phyloP scores from a whole-genome alignment of 2,888 invertebrate genomes.

The Drosophila mayaguana region DNA sequence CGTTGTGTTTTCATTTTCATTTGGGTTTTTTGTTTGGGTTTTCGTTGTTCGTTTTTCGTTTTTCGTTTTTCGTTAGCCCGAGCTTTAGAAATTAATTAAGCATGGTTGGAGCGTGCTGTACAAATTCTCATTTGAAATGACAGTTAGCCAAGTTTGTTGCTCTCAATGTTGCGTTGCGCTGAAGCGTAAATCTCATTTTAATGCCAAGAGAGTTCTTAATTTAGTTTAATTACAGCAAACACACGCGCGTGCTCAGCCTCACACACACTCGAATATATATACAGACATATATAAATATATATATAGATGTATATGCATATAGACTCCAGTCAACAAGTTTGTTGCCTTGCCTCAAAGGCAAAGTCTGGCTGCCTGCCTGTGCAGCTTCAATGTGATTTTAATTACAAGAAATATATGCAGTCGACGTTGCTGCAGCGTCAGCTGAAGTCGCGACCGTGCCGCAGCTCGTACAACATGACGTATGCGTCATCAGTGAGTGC shows the following conservation, averaged over 20 bases:
- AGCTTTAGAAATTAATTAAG: conserved; percentile 63
- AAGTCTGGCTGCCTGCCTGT: conserved; percentile 49
- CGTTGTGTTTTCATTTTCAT: conserved; percentile 4
- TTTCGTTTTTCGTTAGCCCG: conserved; percentile 24
- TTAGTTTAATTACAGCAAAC: conserved; percentile 79
- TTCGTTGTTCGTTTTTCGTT: conserved; percentile 21
- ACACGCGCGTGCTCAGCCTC: conserved; percentile 37
- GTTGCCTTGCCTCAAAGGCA: conserved; percentile 76
- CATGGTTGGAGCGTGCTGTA: conserved; percentile 58
- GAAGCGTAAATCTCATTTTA: conserved; percentile 81
- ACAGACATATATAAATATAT: neutral
- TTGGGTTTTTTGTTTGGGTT: conserved; percentile 18
- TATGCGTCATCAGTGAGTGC: conserved; percentile 68
- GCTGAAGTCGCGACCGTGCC: conserved; percentile 60
- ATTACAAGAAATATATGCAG: conserved; percentile 80
- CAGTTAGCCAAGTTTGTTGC: conserved; percentile 60
- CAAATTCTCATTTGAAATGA: conserved; percentile 64
- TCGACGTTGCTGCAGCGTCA: conserved; percentile 51
- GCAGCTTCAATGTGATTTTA: conserved; percentile 77
- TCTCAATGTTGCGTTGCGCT: conserved; percentile 61
- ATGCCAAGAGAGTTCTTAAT: conserved; percentile 81
- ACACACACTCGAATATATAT: conserved; percentile 6
- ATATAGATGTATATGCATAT: neutral
- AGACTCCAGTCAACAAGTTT: conserved; percentile 72
- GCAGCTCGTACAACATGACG: conserved; percentile 64